Evolutionary conservation across 2,797 vertebrate genomes (phyloP), one percentile per base, ranked within the genome.

Genomic region (Triplophysa bombifrons): DNA sequence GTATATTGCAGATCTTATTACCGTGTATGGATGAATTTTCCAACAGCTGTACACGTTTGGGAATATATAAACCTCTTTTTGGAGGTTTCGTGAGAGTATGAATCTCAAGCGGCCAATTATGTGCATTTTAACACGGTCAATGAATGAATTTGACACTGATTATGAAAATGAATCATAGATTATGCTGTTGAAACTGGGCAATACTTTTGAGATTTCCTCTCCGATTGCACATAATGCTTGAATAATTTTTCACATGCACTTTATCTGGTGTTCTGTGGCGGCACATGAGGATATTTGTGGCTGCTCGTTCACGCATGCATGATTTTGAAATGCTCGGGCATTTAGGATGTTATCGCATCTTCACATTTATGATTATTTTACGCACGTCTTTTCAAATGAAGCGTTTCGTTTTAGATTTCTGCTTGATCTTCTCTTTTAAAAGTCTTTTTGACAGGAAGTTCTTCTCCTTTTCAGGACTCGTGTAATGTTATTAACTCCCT

Each of bases 111-210:
- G 0, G 13, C 12, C 67, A 69, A 60, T 38, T 2, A 22, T 69
- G 5, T 14, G 65, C 22, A 30, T 68, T 34, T 58, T 17, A 69
- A 11, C 44, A 3, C n/a, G 38, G 53, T 53, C 20, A 34, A 17
- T 77, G 4, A 34, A 76, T 56, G 55, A 38, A 60, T 77, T 13
- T 50, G 14, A 50, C 19, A 60, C 3, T 46, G 34, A 60, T 69
- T 77, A 50, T 61, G 38, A 50, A 69, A 77, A 69, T 69, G 0
- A 76, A 61, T 16, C 38, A 20, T 34, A 25, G 55, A 61, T 69
- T 50, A 50, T 25, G 8, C 25, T 46, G 7, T 55, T 66, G 63
- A 25, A 74, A 55, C 19, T 53, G 2, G 13, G 14, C 64, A 44
- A 66, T 41, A n/a, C 30, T 19, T 55, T 67, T 67, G 8, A 22